phyloP scores from a whole-genome alignment of 2,797 vertebrate genomes.

The Chrysocyon brachyurus region DNA sequence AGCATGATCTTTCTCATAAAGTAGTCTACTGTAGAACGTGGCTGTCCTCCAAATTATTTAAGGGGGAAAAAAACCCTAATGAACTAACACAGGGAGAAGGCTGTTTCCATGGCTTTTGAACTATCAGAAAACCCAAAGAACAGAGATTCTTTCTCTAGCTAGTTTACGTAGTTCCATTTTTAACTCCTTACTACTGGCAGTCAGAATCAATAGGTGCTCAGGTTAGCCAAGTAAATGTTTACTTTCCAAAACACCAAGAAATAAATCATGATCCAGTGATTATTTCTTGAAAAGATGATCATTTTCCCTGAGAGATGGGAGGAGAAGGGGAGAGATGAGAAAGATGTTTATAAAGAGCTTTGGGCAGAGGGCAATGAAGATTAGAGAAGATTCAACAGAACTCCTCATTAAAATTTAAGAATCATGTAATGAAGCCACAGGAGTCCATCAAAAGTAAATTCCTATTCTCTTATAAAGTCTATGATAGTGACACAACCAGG shows the following conservation, averaged over 20 bases:
- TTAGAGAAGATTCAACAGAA: not conserved
- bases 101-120: conserved; percentile 54
- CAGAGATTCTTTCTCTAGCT: conserved; percentile 66
- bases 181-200: conserved; percentile 67
- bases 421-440: not conserved
- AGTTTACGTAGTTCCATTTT: conserved; percentile 62
- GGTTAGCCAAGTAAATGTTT: conserved; percentile 58
- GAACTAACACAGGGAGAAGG: conserved; percentile 33
- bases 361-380: not conserved
- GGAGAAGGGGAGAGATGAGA: not conserved
- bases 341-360: not conserved
- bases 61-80: conserved; percentile 31
- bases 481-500: not conserved
- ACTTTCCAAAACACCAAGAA: conserved; percentile 63
- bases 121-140: conserved; percentile 70
- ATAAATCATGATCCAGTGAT: conserved; percentile 51
- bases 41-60: conserved; percentile 69
- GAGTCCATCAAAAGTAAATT: conserved; percentile 21
- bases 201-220: conserved; percentile 55
- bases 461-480: not conserved
- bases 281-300: conserved; percentile 66
- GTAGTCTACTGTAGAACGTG: conserved; percentile 63
- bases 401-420: not conserved
- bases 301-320: not conserved
- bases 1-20: conserved; percentile 62